Evolutionary conservation across 2,113 vertebrate genomes (phyloP), one percentile per base, ranked within the genome.

Genomic region (Eolophus roseicapilla): DNA sequence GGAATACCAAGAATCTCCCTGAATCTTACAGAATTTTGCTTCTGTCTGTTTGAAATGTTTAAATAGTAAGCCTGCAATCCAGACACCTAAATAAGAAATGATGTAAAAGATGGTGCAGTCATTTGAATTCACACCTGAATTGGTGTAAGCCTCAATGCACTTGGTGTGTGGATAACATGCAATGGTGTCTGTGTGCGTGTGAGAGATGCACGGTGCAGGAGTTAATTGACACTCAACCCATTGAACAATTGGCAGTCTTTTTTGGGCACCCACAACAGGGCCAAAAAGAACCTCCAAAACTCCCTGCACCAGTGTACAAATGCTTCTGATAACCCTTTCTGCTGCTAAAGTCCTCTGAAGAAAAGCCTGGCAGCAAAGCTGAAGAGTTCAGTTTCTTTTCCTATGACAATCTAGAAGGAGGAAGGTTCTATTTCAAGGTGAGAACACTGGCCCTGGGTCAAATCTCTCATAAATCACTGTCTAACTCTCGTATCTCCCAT

Each of bases 391-490:
- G 19, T 47, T 86, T 80, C 57, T 83, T 82, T 86, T 47, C 44
- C 6, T 9, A 7, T 11, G 76, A 57, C 43, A 88, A 7, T 68
- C 41, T 16, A 37, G 80, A 95, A 85, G 49, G 57, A 93, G 65
- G 89, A 89, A 63, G 86, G 52, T 77, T 93, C 31, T 62, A 2
- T 87, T 93, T 92, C 77, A 95, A 95, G 96, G 96, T 91, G 90
- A 96, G 17, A 41, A 64, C 9, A 8, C 9, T 69, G 65, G 39
- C 52, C 52, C 31, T 55, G 64, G 59, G 60, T 95, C 85, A 86
- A 64, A 68, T 41, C 76, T 57, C 67, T 96, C 95, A 96, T 96
- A 90, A 95, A 96, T 96, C 96, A 95, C 88, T 96, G 92, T 96
- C 93, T 76, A 88, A 57, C 43, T 86, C 49, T 69, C 73, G 17